Evolutionary conservation across 2,113 vertebrate genomes (phyloP).

Genomic region (Ellobius talpinus): DNA sequence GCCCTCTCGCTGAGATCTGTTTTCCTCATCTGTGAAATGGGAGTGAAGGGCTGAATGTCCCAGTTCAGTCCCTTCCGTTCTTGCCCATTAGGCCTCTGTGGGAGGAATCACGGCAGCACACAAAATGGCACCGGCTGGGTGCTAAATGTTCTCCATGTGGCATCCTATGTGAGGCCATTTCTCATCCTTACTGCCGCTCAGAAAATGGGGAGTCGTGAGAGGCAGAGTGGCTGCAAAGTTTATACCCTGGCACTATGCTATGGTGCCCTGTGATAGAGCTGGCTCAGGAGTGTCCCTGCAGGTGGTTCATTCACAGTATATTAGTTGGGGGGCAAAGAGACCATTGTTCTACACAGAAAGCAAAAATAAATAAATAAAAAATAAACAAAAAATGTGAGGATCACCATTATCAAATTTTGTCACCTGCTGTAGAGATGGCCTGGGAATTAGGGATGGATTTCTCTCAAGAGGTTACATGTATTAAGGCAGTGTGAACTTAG

Average conservation of each 20-base stretch:
- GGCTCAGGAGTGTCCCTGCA: neutral
- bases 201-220: neutral
- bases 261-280: fast-evolving
- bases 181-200: neutral
- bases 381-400: neutral
- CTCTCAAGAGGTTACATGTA: neutral
- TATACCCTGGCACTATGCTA: fast-evolving
- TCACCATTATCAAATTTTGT: neutral
- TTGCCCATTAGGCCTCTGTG: neutral
- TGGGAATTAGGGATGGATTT: neutral
- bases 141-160: neutral
- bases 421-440: neutral
- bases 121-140: neutral
- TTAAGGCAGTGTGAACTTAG: neutral
- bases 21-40: conserved; percentile 59
- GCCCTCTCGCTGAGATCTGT: neutral
- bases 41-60: neutral
- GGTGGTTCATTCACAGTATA: neutral
- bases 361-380: too few species aligned
- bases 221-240: neutral
- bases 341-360: neutral
- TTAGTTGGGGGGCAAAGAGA: too few species aligned
- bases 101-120: neutral
- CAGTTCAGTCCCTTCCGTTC: neutral
- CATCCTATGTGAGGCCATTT: neutral